Percentiles rank a stretch among this genome's conserved stretches.
These are phyloP conservation scores for Clostera curtula DNA, from an alignment of 2,888 invertebrate genomes.

Conservation along the genomic window DNA sequence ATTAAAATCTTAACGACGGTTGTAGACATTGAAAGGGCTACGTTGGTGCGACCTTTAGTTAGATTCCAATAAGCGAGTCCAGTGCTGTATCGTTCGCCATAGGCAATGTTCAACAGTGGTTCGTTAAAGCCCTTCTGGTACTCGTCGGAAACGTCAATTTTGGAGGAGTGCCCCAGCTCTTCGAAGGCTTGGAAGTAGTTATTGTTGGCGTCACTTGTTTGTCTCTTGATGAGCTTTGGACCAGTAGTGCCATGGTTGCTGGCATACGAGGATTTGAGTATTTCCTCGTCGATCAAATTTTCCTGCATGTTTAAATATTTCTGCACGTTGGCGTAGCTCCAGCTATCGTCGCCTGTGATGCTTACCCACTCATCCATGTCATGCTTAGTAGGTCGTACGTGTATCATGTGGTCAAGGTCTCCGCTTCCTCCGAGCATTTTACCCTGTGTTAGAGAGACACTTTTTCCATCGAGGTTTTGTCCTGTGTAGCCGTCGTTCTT, in stretches of 20 bases:
- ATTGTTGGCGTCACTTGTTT: background rate
- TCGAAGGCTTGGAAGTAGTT: constrained; percentile 1
- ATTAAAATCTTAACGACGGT: constrained; percentile 14
- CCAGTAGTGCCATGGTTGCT: constrained; percentile 12
- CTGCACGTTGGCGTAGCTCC: constrained; percentile 24
- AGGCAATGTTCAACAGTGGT: constrained; percentile 7
- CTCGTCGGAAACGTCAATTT: constrained; percentile 8
- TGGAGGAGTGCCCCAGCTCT: constrained; percentile 7
- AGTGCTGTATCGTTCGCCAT: constrained; percentile 10
- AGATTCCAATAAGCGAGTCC: constrained; percentile 5
- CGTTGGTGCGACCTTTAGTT: constrained; percentile 2
- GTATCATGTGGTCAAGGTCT: constrained; percentile 24
- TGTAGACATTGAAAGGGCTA: constrained; percentile 7
- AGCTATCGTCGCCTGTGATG: constrained; percentile 20
- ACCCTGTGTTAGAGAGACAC: constrained; percentile 24
- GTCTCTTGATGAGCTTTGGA: constrained; percentile 6
- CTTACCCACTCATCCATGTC: constrained; percentile 32
- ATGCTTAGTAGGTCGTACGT: constrained; percentile 21
- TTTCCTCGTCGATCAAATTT: constrained; percentile 19
- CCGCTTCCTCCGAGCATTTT: constrained; percentile 41
- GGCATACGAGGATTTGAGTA: constrained; percentile 7
- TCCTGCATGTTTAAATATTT: constrained; percentile 34
- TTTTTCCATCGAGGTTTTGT: constrained; percentile 14
- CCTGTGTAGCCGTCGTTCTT: constrained; percentile 22
- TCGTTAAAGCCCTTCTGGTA: constrained; percentile 4